phyloP scores from a whole-genome alignment of 2,888 invertebrate species.

The Parnassius smintheus region DNA sequence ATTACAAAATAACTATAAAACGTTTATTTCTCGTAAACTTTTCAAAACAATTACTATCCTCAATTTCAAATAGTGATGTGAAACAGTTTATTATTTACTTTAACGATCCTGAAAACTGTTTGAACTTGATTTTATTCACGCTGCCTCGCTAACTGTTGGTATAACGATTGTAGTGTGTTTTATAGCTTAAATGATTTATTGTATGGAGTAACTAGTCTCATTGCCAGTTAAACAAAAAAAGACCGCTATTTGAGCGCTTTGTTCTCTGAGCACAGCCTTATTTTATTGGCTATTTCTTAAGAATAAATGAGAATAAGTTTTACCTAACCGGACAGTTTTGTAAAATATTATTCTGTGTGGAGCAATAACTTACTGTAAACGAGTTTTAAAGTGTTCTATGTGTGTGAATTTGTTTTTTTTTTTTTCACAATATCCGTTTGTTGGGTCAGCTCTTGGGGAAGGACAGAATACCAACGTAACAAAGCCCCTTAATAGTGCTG shows the following conservation, averaged over 20 bases:
- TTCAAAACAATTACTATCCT: not conserved
- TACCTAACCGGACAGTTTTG: not conserved
- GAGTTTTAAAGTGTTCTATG: not conserved
- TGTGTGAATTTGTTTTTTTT: too few relatives aligned
- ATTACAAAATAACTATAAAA: too few relatives aligned
- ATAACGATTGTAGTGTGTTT: constrained; percentile 2
- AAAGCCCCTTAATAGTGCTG: too few relatives aligned
- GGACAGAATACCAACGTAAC: too few relatives aligned
- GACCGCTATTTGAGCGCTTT: constrained; percentile 6
- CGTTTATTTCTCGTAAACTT: not conserved
- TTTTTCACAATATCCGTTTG: too few relatives aligned
- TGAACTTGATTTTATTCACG: constrained; percentile 6
- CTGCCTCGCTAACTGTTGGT: not conserved
- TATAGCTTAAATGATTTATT: constrained; percentile 14
- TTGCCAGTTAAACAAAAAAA: constrained; percentile 12
- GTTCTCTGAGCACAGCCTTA: constrained; percentile 6
- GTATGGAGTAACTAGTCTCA: constrained; percentile 13
- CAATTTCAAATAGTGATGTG: not conserved
- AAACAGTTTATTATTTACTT: constrained; percentile 5
- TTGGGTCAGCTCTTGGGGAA: too few relatives aligned
- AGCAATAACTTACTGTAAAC: not conserved
- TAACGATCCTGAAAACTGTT: constrained; percentile 9
- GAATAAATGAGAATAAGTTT: constrained; percentile 2
- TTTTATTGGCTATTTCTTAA: constrained; percentile 13
- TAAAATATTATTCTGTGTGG: too few relatives aligned